These are phyloP conservation scores for Caradrina kadenii DNA, from an alignment of 2,888 invertebrate genomes.

Conservation along the genomic window DNA sequence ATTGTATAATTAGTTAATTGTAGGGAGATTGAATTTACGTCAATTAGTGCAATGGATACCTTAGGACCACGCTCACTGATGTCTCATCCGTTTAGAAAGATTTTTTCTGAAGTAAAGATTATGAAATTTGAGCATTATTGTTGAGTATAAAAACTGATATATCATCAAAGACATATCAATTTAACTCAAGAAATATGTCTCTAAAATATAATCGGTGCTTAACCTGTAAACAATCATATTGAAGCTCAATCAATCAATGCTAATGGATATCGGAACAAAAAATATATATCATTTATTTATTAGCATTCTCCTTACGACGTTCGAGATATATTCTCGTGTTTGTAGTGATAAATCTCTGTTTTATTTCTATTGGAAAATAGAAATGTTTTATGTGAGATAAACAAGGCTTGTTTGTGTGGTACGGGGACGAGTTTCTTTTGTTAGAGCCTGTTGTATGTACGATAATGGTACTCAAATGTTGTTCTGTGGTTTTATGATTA, in stretches of 20 bases:
- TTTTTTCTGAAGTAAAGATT: too few relatives aligned
- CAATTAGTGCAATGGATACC: conserved; percentile 1
- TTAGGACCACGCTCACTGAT: neutral
- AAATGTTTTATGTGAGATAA: conserved; percentile 48
- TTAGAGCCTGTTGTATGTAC: neutral
- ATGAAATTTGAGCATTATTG: too few relatives aligned
- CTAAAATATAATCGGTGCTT: conserved; percentile 26
- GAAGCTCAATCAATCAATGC: conserved; percentile 58
- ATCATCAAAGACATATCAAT: conserved; percentile 34
- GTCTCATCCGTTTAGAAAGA: neutral
- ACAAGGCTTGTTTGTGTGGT: conserved; percentile 31
- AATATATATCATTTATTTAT: conserved; percentile 63
- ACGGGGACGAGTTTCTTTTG: conserved; percentile 26
- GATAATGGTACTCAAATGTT: neutral
- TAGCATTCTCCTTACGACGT: conserved; percentile 25
- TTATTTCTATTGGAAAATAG: conserved; percentile 52
- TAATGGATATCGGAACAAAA: conserved; percentile 56
- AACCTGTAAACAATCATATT: conserved; percentile 45
- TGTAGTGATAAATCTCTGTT: conserved; percentile 48
- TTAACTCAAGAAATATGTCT: neutral
- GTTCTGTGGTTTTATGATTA: neutral
- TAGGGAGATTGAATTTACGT: neutral
- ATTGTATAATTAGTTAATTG: neutral
- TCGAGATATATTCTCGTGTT: conserved; percentile 35
- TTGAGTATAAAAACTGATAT: neutral